phyloP scores from a whole-genome alignment of 2,888 invertebrate species.

The Eupithecia tripunctaria region DNA sequence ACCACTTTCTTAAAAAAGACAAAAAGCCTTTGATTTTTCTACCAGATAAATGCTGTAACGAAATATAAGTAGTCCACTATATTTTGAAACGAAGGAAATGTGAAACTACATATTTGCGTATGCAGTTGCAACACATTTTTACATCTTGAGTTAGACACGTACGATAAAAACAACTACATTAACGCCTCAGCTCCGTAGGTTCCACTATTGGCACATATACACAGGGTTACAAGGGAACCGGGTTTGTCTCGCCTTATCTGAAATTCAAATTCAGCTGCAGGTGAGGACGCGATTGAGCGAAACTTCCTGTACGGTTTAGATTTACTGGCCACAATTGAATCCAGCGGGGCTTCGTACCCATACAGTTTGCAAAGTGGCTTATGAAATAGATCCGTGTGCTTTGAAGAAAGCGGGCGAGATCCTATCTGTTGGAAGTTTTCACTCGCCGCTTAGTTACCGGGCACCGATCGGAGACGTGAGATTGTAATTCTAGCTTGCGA shows the following conservation, averaged over 20 bases:
- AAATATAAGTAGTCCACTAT: not conserved
- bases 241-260: constrained; percentile 75
- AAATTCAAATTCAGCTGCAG: constrained; percentile 78
- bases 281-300: constrained; percentile 75
- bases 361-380: constrained; percentile 60
- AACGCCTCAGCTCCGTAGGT: constrained; percentile 20
- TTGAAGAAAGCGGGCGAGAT: constrained; percentile 35
- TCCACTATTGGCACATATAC: constrained; percentile 60
- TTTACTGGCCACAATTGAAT: constrained; percentile 77
- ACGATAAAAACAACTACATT: constrained; percentile 15
- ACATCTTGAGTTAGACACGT: not conserved
- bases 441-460: constrained; percentile 23
- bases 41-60: not conserved
- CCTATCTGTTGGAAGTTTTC: constrained; percentile 32
- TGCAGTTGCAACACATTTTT: constrained; percentile 1
- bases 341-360: constrained; percentile 59
- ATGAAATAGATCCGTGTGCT: constrained; percentile 45
- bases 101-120: not conserved
- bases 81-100: not conserved
- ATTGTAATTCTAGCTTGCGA: constrained; percentile 8
- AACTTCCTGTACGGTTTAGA: constrained; percentile 77
- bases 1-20: not conserved
- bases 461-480: constrained; percentile 14
- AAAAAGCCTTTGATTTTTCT: not conserved
- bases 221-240: constrained; percentile 64